These are phyloP conservation scores for Ceyx melanurus DNA, from an alignment of 2,113 vertebrate genomes.

Conservation along the genomic window DNA sequence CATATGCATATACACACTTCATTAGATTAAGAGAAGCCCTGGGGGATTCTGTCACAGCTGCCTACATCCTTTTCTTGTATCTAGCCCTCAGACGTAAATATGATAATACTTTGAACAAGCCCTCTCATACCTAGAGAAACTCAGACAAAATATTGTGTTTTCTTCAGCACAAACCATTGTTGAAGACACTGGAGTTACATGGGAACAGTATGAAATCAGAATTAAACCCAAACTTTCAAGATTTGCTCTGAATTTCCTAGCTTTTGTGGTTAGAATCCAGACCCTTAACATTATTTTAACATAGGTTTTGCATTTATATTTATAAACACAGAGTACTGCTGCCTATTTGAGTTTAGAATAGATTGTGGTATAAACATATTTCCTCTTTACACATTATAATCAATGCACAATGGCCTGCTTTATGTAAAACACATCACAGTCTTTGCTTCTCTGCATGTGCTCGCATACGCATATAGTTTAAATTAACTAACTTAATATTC, in stretches of 20 bases:
- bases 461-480: slow-evolving; percentile 65
- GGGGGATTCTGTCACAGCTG: not conserved
- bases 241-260: slow-evolving; percentile 20
- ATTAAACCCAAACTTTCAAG: not conserved
- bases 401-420: slow-evolving; percentile 77
- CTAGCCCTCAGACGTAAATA: not conserved
- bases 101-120: not conserved
- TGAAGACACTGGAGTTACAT: not conserved
- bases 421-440: slow-evolving; percentile 79
- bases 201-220: not conserved
- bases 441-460: slow-evolving; percentile 67
- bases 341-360: slow-evolving; percentile 75
- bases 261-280: slow-evolving; percentile 59
- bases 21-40: not conserved
- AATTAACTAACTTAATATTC: slow-evolving; percentile 74
- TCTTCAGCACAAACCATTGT: not conserved
- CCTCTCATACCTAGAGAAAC: not conserved
- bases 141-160: not conserved
- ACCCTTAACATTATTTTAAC: slow-evolving; percentile 54
- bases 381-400: slow-evolving; percentile 82
- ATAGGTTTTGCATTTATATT: slow-evolving; percentile 74
- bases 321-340: slow-evolving; percentile 75
- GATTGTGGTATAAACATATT: slow-evolving; percentile 79
- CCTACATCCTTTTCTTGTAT: not conserved
- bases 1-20: not conserved